Percentiles rank a stretch among this genome's conserved stretches.
Evolutionary conservation across 2,113 vertebrate species (phyloP).

Genomic region (Syngnathus typhle): DNA sequence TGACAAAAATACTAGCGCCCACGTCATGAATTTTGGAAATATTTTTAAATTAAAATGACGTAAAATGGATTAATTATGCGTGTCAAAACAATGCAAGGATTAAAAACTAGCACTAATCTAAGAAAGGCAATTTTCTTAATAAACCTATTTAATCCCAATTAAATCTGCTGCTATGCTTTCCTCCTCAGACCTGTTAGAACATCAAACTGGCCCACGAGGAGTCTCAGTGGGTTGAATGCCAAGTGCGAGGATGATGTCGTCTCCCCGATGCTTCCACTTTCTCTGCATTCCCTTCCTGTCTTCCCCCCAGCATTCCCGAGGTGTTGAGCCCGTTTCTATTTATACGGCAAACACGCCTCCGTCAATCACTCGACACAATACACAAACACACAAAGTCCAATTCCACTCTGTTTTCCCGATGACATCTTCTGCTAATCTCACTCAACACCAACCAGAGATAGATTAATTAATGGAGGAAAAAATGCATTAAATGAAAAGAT

Average conservation of each 20-base stretch:
- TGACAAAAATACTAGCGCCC: too few relatives aligned
- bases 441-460: not conserved
- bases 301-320: slow-evolving; percentile 53
- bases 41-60: too few relatives aligned
- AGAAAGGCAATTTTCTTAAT: too few relatives aligned
- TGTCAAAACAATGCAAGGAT: too few relatives aligned
- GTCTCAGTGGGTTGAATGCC: slow-evolving; percentile 8
- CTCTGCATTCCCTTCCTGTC: slow-evolving; percentile 24
- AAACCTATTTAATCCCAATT: not conserved
- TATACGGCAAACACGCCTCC: slow-evolving; percentile 45
- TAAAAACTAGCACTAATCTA: too few relatives aligned
- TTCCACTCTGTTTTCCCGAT: not conserved
- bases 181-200: slow-evolving; percentile 25
- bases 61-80: too few relatives aligned
- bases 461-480: slow-evolving; percentile 49
- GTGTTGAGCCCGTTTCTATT: slow-evolving; percentile 57
- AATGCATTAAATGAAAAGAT: slow-evolving; percentile 20
- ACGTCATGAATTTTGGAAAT: too few relatives aligned
- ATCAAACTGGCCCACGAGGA: slow-evolving; percentile 24
- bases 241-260: slow-evolving; percentile 1
- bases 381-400: slow-evolving; percentile 17
- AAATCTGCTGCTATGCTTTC: slow-evolving; percentile 22
- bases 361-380: slow-evolving; percentile 34
- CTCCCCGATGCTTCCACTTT: slow-evolving; percentile 32
- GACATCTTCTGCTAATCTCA: not conserved